A percentile compares a stretch with the other conserved stretches of the same genome.
Evolutionary conservation across 2,888 invertebrate genomes (phyloP).

Genomic region (Linhomoeus sp.): DNA sequence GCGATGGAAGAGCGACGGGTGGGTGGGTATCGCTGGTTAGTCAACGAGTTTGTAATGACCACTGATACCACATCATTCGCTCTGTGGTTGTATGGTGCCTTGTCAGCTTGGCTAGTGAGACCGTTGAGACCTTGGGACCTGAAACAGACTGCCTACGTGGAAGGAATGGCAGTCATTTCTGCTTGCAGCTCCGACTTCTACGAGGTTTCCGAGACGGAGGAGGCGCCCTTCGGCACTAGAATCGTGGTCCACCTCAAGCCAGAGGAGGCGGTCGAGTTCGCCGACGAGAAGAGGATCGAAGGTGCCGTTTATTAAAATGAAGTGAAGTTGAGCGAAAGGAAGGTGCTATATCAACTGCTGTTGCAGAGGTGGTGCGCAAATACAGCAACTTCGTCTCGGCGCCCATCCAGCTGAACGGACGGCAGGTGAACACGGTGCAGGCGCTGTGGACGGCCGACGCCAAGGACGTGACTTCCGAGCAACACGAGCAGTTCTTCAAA

Average conservation of each 20-base stretch:
- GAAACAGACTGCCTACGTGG: too few species aligned
- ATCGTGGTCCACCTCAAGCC: constrained; percentile 70
- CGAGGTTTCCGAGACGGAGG: constrained; percentile 64
- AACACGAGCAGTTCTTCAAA: constrained; percentile 79
- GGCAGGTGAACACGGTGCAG: constrained; percentile 65
- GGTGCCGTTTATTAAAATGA: constrained; percentile 30
- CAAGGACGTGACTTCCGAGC: constrained; percentile 63
- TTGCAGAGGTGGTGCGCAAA: constrained; percentile 60
- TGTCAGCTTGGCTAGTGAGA: too few species aligned
- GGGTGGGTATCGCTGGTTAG: constrained; percentile 13
- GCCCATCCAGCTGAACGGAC: constrained; percentile 72
- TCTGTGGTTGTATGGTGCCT: too few species aligned
- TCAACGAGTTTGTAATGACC: too few species aligned
- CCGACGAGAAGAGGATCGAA: constrained; percentile 62
- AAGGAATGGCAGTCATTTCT: too few species aligned
- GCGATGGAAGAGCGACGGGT: constrained; percentile 82
- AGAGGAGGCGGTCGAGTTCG: constrained; percentile 61
- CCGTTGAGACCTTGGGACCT: too few species aligned
- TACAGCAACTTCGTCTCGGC: constrained; percentile 93
- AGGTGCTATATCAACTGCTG: neutral
- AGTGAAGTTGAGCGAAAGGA: too few species aligned
- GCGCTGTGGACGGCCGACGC: constrained; percentile 25
- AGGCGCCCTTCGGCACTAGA: constrained; percentile 64
- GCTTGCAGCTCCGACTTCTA: constrained; percentile 54
- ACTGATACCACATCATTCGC: too few species aligned